Conservation (phyloP, 2,888 invertebrate genomes). For the Beris morrisii region DNA sequence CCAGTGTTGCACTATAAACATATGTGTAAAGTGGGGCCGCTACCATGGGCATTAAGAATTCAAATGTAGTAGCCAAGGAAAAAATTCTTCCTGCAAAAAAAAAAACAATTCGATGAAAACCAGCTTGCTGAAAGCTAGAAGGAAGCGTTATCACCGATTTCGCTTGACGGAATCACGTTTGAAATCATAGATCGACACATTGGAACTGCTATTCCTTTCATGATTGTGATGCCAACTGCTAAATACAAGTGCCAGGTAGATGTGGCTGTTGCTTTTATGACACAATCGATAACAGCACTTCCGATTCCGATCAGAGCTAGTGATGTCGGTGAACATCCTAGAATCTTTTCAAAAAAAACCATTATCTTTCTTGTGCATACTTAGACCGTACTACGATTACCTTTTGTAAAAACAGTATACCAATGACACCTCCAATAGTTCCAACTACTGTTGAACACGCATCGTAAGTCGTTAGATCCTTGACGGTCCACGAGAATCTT, state of each 20-base stretch:
- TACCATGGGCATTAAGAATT: constrained; percentile 65
- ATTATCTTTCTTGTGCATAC: not conserved
- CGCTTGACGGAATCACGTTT: constrained; percentile 24
- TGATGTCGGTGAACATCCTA: not conserved
- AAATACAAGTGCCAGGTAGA: constrained; percentile 43
- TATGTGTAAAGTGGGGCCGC: constrained; percentile 66
- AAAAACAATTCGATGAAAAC: constrained; percentile 13
- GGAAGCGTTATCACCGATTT: constrained; percentile 26
- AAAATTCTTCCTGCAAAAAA: constrained; percentile 64
- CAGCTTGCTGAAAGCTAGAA: not conserved
- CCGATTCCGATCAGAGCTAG: constrained; percentile 33
- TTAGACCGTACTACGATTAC: constrained; percentile 37
- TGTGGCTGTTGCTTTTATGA: constrained; percentile 32
- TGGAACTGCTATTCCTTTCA: constrained; percentile 16
- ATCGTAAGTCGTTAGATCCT: constrained; percentile 50
- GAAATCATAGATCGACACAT: constrained; percentile 32
- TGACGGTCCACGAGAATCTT: constrained; percentile 52
- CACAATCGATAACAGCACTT: constrained; percentile 26
- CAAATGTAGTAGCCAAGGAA: constrained; percentile 67
- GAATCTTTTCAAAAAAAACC: not conserved
- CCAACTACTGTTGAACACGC: constrained; percentile 60
- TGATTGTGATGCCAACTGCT: constrained; percentile 8
- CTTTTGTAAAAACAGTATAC: constrained; percentile 62
- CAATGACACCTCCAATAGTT: constrained; percentile 63
- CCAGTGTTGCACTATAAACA: constrained; percentile 61